Percentiles rank a stretch among this genome's conserved stretches.
Conservation (phyloP, 2,113 vertebrate genomes). For the Chascanopsetta lugubris region DNA sequence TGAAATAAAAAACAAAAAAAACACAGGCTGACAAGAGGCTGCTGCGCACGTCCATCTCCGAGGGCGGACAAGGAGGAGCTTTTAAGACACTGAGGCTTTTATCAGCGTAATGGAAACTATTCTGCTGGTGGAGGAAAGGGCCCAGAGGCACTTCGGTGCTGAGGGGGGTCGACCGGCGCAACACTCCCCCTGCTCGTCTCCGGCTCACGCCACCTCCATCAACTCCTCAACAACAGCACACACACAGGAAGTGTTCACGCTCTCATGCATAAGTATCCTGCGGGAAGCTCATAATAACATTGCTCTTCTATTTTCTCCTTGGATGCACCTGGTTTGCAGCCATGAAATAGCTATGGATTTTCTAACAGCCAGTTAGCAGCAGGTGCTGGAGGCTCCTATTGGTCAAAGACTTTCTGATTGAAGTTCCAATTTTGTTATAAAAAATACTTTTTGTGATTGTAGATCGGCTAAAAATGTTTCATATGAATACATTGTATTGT, state of each 20-base stretch:
- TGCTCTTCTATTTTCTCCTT: slow-evolving; percentile 63
- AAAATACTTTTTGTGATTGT: not conserved
- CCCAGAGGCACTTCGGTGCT: slow-evolving; percentile 25
- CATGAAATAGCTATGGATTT: slow-evolving; percentile 66
- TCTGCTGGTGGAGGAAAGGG: slow-evolving; percentile 26
- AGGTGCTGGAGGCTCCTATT: slow-evolving; percentile 8
- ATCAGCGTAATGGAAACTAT: slow-evolving; percentile 18
- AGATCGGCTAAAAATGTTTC: too few relatives aligned
- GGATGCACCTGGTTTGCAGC: slow-evolving; percentile 49
- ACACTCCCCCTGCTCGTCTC: slow-evolving; percentile 35
- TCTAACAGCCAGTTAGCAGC: slow-evolving; percentile 37
- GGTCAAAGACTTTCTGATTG: not conserved
- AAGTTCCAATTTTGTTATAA: not conserved
- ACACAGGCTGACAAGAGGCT: slow-evolving; percentile 10
- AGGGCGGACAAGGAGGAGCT: slow-evolving; percentile 7
- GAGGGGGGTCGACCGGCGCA: slow-evolving; percentile 20
- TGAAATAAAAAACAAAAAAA: not conserved
- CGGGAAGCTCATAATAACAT: slow-evolving; percentile 49
- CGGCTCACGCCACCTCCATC: slow-evolving; percentile 1
- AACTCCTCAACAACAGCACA: not conserved
- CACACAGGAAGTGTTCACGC: slow-evolving; percentile 28
- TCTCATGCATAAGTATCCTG: slow-evolving; percentile 39
- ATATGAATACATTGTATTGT: too few relatives aligned
- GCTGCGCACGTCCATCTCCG: slow-evolving; percentile 18
- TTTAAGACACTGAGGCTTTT: slow-evolving; percentile 29